A percentile compares a stretch with the other conserved stretches of the same genome.
Conservation (phyloP, 2,888 invertebrate genomes). For the Lydus trimaculatus region DNA sequence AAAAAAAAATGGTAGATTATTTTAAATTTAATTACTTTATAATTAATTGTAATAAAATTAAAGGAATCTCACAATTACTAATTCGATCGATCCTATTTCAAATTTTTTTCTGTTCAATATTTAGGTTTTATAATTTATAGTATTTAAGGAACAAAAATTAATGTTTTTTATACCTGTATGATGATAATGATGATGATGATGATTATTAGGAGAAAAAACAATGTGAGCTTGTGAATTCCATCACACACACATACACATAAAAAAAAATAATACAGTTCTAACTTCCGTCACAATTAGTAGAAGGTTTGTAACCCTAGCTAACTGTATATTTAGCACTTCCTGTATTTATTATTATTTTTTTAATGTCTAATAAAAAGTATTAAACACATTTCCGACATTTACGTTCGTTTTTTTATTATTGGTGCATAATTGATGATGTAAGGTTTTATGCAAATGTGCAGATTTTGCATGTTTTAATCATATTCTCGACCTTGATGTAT, state of each 20-base stretch:
- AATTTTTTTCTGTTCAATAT: too few species aligned
- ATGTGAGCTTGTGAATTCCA: constrained; percentile 10
- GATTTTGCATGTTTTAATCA: neutral
- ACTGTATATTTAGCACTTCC: constrained; percentile 43
- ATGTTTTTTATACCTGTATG: constrained; percentile 19
- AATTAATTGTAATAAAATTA: constrained; percentile 33
- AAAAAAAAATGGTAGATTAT: neutral
- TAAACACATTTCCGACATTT: constrained; percentile 14
- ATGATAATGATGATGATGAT: neutral
- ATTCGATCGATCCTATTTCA: too few species aligned
- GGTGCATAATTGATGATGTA: neutral
- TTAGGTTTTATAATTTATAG: neutral
- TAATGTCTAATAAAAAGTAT: constrained; percentile 44
- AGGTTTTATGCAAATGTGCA: neutral
- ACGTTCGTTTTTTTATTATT: neutral
- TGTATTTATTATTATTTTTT: constrained; percentile 47
- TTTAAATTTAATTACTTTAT: constrained; percentile 19
- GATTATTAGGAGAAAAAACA: neutral
- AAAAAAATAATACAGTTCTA: constrained; percentile 24
- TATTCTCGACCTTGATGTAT: too few species aligned
- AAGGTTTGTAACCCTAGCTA: constrained; percentile 36
- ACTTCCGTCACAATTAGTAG: constrained; percentile 22
- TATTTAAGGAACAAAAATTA: neutral
- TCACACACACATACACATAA: constrained; percentile 13
- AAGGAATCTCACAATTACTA: constrained; percentile 44